Evolutionary conservation across 2,888 invertebrate species (phyloP).

Genomic region (Palloptera scutellata): DNA sequence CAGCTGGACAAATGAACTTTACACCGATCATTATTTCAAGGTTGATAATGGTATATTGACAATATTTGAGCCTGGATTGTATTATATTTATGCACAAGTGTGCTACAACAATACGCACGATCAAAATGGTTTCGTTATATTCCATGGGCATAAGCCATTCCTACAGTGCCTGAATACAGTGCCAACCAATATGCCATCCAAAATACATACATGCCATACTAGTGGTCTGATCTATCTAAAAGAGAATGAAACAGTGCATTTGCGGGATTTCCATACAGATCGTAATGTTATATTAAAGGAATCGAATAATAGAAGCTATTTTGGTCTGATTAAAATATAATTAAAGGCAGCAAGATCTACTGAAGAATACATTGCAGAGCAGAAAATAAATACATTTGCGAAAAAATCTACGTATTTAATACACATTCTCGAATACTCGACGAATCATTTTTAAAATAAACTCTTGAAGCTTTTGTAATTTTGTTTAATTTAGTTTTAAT

Average conservation of each 20-base stretch:
- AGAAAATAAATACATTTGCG: no score
- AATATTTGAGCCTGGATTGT: conserved; percentile 76
- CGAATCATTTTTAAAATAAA: no score
- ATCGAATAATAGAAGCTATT: conserved; percentile 81
- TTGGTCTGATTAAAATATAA: conserved; percentile 74
- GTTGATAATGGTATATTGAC: conserved; percentile 72
- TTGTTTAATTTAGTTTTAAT: no score
- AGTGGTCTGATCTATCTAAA: conserved; percentile 72
- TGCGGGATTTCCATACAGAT: conserved; percentile 71
- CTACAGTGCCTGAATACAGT: conserved; percentile 79
- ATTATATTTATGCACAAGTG: conserved; percentile 81
- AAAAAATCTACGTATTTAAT: no score
- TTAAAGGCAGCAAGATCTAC: background rate
- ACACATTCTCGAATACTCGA: no score
- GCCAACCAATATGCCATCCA: conserved; percentile 67
- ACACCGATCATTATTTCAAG: conserved; percentile 70
- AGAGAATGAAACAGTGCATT: conserved; percentile 72
- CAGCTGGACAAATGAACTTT: conserved; percentile 69
- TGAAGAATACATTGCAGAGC: background rate
- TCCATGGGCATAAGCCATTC: conserved; percentile 71
- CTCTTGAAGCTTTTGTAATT: no score
- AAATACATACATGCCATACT: conserved; percentile 79
- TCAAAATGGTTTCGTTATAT: conserved; percentile 77
- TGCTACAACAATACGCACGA: conserved; percentile 82
- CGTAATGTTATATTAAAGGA: conserved; percentile 65